phyloP scores from a whole-genome alignment of 1,140 invertebrate species.

The Rhyacophila brunnea region DNA sequence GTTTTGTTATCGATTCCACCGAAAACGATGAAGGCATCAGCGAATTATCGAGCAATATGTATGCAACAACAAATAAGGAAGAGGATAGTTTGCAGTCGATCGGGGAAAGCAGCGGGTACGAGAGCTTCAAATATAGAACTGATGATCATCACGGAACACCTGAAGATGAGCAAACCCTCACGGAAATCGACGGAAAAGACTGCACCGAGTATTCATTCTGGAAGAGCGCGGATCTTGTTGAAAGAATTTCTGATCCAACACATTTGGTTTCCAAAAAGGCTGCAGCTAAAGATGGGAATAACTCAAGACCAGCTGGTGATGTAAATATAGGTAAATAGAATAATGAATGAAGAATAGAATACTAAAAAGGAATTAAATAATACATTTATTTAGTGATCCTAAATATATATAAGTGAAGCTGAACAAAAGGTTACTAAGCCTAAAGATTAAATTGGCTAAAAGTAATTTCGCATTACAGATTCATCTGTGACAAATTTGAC shows the following conservation, averaged over 20 bases:
- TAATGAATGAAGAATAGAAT: too few relatives aligned
- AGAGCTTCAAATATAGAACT: constrained; percentile 71
- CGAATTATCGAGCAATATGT: constrained; percentile 9
- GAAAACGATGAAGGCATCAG: constrained; percentile 19
- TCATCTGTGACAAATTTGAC: too few relatives aligned
- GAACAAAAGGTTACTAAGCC: too few relatives aligned
- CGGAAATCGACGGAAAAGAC: constrained; percentile 31
- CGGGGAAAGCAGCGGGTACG: constrained; percentile 81
- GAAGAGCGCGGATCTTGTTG: constrained; percentile 41
- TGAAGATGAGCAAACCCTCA: constrained; percentile 31
- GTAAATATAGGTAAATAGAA: constrained; percentile 32
- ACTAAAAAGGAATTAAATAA: too few relatives aligned
- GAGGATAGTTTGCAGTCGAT: constrained; percentile 67
- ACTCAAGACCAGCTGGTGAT: constrained; percentile 13
- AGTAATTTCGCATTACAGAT: too few relatives aligned
- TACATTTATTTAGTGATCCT: too few relatives aligned
- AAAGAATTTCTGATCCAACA: constrained; percentile 26
- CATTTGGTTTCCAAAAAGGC: constrained; percentile 6
- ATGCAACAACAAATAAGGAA: constrained; percentile 44
- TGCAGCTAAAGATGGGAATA: constrained; percentile 4
- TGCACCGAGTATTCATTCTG: constrained; percentile 48
- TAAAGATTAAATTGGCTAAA: too few relatives aligned
- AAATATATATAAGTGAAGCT: too few relatives aligned
- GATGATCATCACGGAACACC: constrained; percentile 50
- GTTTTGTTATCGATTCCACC: constrained; percentile 3